A percentile compares a stretch with the other conserved stretches of the same genome.
Evolutionary conservation across 2,797 vertebrate genomes (phyloP).

Genomic region (Parauchenoglanis ngamensis): DNA sequence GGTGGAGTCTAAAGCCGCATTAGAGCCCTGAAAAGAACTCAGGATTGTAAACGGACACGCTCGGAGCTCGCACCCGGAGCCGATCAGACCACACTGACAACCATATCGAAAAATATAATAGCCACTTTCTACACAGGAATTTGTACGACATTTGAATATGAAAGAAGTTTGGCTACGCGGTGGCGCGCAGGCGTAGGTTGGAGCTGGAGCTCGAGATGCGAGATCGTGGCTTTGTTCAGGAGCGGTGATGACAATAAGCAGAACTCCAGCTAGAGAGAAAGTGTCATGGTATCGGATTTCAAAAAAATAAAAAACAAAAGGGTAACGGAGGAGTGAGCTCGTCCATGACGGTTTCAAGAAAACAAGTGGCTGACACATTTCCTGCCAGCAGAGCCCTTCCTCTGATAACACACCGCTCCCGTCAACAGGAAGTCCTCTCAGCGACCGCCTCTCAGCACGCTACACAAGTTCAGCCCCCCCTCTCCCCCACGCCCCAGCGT

Average conservation of each 20-base stretch:
- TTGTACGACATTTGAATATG: constrained; percentile 52
- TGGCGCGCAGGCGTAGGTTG: neutral
- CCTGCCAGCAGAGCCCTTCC: constrained; percentile 71
- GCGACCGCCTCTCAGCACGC: constrained; percentile 52
- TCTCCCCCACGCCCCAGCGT: constrained; percentile 17
- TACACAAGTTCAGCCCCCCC: constrained; percentile 37
- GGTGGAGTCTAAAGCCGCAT: constrained; percentile 24
- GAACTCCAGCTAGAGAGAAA: constrained; percentile 28
- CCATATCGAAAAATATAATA: constrained; percentile 50
- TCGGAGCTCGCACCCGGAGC: constrained; percentile 30
- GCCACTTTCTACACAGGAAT: constrained; percentile 45
- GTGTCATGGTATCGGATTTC: constrained; percentile 24
- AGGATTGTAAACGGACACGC: constrained; percentile 38
- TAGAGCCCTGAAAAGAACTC: constrained; percentile 33
- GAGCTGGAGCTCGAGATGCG: constrained; percentile 23
- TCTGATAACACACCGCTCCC: constrained; percentile 73
- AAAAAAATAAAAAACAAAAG: neutral
- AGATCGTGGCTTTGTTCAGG: constrained; percentile 34
- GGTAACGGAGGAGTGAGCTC: constrained; percentile 59
- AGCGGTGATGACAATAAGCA: constrained; percentile 39
- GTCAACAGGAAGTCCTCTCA: constrained; percentile 76
- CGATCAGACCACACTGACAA: constrained; percentile 49
- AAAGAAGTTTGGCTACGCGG: constrained; percentile 31
- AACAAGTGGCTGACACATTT: constrained; percentile 78
- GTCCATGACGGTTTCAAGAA: constrained; percentile 68